These are phyloP conservation scores for Coenonympha glycerion DNA, from an alignment of 2,888 invertebrate genomes.

Conservation along the genomic window DNA sequence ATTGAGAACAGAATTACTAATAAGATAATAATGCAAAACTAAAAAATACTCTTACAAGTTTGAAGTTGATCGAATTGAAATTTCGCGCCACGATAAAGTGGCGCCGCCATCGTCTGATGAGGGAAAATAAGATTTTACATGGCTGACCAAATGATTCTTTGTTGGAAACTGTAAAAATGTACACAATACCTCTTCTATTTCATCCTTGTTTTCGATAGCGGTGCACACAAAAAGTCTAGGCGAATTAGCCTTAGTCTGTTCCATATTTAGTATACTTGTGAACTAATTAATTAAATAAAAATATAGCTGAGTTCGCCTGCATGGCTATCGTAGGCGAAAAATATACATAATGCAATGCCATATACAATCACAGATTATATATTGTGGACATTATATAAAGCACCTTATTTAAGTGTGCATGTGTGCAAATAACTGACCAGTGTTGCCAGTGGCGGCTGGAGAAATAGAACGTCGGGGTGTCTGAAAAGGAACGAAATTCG, in stretches of 20 bases:
- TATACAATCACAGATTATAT: conserved; percentile 60
- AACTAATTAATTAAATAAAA: conserved; percentile 76
- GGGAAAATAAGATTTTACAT: conserved; percentile 64
- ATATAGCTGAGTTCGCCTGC: conserved; percentile 77
- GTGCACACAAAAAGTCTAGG: conserved; percentile 88
- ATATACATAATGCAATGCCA: conserved; percentile 72
- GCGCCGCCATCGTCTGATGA: conserved; percentile 68
- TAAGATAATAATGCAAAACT: conserved; percentile 32
- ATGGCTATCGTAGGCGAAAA: conserved; percentile 78
- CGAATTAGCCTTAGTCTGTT: conserved; percentile 75
- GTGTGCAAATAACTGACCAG: conserved; percentile 28
- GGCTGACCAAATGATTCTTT: conserved; percentile 73
- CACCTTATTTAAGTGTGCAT: conserved; percentile 16
- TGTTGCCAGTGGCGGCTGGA: too few relatives aligned
- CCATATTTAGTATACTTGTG: conserved; percentile 71
- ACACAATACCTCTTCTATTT: conserved; percentile 89
- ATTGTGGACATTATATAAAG: conserved; percentile 21
- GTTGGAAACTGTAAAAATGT: conserved; percentile 67
- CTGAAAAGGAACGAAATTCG: too few relatives aligned
- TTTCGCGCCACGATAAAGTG: conserved; percentile 62
- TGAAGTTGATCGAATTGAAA: conserved; percentile 51
- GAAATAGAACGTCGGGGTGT: too few relatives aligned
- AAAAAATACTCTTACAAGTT: conserved; percentile 25
- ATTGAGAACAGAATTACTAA: conserved; percentile 32
- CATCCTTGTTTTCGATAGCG: conserved; percentile 91